Conservation (phyloP, 2,797 vertebrate genomes). For the Pseudocheirus occidentalis region DNA sequence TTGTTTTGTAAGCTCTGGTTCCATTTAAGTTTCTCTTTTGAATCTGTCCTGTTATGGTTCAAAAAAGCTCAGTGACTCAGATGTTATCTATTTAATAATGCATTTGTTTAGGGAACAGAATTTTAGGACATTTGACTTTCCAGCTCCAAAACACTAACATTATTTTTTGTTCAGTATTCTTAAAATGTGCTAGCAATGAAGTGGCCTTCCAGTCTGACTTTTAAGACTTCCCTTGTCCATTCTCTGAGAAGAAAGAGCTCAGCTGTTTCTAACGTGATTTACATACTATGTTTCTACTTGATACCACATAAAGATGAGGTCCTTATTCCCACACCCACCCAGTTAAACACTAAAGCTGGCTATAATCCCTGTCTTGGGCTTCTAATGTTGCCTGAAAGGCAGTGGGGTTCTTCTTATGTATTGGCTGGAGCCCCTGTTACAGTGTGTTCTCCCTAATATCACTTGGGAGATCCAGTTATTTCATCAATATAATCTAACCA, state of each 20-base stretch:
- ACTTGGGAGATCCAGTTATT: background rate
- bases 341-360: background rate
- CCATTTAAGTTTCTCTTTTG: background rate
- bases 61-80: background rate
- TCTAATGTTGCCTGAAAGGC: background rate
- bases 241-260: background rate
- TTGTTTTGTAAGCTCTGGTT: background rate
- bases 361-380: background rate
- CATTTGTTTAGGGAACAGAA: constrained; percentile 5
- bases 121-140: constrained; percentile 4
- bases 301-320: background rate
- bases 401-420: background rate
- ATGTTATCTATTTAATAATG: background rate
- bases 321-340: background rate
- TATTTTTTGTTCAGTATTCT: background rate
- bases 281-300: background rate
- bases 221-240: background rate
- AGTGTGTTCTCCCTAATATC: background rate
- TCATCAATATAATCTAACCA: background rate
- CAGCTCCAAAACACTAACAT: background rate
- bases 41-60: background rate
- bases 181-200: background rate
- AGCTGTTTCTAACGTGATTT: background rate
- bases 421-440: background rate
- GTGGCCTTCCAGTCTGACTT: background rate